Evolutionary conservation across 2,797 vertebrate species (phyloP).

Genomic region (Argyrosomus regius): DNA sequence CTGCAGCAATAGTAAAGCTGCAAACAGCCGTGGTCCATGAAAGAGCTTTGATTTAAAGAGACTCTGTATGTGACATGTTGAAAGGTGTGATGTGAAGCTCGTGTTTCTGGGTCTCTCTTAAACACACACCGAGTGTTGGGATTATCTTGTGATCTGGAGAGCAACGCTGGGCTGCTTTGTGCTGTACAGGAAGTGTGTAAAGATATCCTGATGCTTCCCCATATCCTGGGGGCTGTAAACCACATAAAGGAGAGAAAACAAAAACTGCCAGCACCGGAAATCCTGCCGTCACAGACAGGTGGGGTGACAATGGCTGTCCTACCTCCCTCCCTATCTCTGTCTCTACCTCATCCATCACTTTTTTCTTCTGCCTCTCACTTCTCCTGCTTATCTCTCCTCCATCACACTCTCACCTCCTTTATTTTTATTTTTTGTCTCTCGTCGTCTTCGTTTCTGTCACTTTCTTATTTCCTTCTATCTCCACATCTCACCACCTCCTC

Average conservation of each 20-base stretch:
- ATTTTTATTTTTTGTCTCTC: neutral
- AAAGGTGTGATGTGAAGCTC: constrained; percentile 31
- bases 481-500: neutral
- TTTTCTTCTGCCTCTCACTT: constrained; percentile 10
- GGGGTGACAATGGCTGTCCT: constrained; percentile 59
- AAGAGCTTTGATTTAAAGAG: neutral
- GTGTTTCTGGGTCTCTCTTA: constrained; percentile 40
- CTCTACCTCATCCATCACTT: constrained; percentile 41
- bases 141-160: constrained; percentile 68
- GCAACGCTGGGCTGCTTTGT: constrained; percentile 62
- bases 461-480: neutral
- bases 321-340: constrained; percentile 4
- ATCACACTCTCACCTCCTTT: constrained; percentile 40
- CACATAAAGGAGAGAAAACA: constrained; percentile 73
- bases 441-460: neutral
- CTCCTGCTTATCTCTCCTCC: constrained; percentile 18
- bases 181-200: constrained; percentile 67
- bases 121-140: constrained; percentile 24
- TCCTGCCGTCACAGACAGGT: constrained; percentile 70
- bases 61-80: neutral
- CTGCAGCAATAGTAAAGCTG: neutral
- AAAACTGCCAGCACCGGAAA: constrained; percentile 61
- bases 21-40: neutral
- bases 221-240: constrained; percentile 64
- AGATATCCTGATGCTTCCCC: constrained; percentile 55